These are phyloP conservation scores for Eurystomus gularis DNA, from an alignment of 2,113 vertebrate species.

Conservation along the genomic window DNA sequence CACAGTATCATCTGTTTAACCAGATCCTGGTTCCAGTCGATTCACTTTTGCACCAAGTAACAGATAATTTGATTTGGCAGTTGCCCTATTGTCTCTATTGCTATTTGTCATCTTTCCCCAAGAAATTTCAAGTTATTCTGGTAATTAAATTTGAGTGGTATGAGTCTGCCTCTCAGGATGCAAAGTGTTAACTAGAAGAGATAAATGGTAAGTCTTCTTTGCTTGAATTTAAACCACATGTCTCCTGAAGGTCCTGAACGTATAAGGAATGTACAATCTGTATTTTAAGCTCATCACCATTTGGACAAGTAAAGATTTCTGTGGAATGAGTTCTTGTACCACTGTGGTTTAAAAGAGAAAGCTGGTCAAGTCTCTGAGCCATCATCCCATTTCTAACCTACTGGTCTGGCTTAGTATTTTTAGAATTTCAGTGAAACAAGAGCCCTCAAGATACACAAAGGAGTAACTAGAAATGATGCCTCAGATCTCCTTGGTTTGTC, in stretches of 20 bases:
- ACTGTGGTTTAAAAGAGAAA: conserved; percentile 1
- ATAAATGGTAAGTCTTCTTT: not conserved
- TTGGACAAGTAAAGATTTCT: not conserved
- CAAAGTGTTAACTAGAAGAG: not conserved
- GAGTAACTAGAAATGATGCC: not conserved
- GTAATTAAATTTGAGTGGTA: not conserved
- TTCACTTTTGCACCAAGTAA: not conserved
- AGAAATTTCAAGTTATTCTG: not conserved
- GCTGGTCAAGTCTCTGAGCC: not conserved
- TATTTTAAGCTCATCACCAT: not conserved
- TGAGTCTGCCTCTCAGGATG: not conserved
- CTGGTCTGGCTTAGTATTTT: not conserved
- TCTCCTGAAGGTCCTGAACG: not conserved
- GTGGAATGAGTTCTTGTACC: not conserved
- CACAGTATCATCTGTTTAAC: not conserved
- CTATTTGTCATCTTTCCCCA: not conserved
- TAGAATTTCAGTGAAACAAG: not conserved
- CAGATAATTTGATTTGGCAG: not conserved
- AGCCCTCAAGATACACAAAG: not conserved
- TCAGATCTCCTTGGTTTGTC: not conserved
- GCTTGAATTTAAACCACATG: not conserved
- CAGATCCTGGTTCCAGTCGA: not conserved
- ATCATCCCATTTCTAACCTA: not conserved
- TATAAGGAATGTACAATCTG: not conserved
- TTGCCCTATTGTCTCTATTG: not conserved